These are phyloP conservation scores for Laterallus jamaicensis DNA, from an alignment of 2,113 vertebrate genomes.

Conservation along the genomic window DNA sequence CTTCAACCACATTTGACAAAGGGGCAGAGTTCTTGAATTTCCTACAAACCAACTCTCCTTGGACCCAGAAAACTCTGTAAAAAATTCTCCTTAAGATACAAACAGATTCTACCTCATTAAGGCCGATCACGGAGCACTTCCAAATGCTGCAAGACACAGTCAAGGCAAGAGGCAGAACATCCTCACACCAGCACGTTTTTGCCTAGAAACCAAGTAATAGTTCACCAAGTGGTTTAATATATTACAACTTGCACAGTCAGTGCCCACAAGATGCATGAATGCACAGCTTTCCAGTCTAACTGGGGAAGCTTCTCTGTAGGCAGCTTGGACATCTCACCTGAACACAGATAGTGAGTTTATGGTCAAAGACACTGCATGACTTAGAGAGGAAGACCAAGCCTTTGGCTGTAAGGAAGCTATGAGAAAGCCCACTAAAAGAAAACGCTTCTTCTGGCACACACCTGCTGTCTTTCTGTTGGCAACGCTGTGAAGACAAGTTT, in stretches of 20 bases:
- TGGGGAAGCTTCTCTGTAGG: slow-evolving; percentile 4
- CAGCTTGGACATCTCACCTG: not conserved
- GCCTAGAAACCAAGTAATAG: not conserved
- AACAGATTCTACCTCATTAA: not conserved
- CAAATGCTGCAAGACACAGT: not conserved
- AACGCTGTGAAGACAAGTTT: not conserved
- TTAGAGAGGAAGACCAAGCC: not conserved
- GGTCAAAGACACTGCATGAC: not conserved
- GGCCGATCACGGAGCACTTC: not conserved
- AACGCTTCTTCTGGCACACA: not conserved
- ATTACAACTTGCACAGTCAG: not conserved
- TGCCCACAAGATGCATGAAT: not conserved
- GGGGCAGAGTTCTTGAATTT: not conserved
- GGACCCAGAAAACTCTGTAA: not conserved
- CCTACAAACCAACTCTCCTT: not conserved
- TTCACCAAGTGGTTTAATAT: not conserved
- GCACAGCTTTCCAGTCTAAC: not conserved
- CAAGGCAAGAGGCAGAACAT: not conserved
- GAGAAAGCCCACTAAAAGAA: not conserved
- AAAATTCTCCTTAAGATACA: not conserved
- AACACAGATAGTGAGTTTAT: fast-evolving
- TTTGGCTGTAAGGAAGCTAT: not conserved
- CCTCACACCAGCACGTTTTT: not conserved
- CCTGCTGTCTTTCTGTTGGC: not conserved
- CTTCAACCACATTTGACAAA: not conserved